Percentiles rank a stretch among this genome's conserved stretches.
These are phyloP conservation scores for Fopius arisanus DNA, from an alignment of 1,140 invertebrate genomes.

Conservation along the genomic window DNA sequence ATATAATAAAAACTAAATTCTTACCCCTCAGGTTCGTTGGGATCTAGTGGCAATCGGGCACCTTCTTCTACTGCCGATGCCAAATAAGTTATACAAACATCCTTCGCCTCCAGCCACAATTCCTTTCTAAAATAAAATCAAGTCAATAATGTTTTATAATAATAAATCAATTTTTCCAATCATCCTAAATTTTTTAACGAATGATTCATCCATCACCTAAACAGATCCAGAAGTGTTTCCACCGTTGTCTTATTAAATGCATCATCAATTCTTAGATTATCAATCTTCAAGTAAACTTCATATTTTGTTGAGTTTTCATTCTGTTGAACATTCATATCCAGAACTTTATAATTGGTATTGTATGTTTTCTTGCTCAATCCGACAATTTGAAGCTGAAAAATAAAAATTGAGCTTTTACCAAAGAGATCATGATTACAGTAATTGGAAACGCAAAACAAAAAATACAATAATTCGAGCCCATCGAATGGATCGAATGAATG, in stretches of 20 bases:
- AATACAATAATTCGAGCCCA: too few species aligned
- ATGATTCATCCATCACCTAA: conserved; percentile 59
- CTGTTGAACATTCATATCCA: conserved; percentile 72
- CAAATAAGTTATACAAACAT: conserved; percentile 83
- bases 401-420: background rate
- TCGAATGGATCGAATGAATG: too few species aligned
- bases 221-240: conserved; percentile 77
- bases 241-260: conserved; percentile 75
- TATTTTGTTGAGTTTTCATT: conserved; percentile 75
- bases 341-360: conserved; percentile 72
- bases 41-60: conserved; percentile 80
- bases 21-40: conserved; percentile 87
- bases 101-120: conserved; percentile 67
- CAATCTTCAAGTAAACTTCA: conserved; percentile 86
- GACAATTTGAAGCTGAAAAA: conserved; percentile 75
- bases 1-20: conserved; percentile 2
- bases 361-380: conserved; percentile 80
- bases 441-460: background rate
- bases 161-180: background rate
- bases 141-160: background rate
- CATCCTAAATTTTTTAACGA: conserved; percentile 1
- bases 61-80: conserved; percentile 84
- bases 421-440: background rate
- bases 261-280: conserved; percentile 87
- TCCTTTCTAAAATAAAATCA: conserved; percentile 49